Percentiles rank a stretch among this genome's conserved stretches.
Evolutionary conservation across 1,140 invertebrate species (phyloP).

Genomic region (Phortica variegata): DNA sequence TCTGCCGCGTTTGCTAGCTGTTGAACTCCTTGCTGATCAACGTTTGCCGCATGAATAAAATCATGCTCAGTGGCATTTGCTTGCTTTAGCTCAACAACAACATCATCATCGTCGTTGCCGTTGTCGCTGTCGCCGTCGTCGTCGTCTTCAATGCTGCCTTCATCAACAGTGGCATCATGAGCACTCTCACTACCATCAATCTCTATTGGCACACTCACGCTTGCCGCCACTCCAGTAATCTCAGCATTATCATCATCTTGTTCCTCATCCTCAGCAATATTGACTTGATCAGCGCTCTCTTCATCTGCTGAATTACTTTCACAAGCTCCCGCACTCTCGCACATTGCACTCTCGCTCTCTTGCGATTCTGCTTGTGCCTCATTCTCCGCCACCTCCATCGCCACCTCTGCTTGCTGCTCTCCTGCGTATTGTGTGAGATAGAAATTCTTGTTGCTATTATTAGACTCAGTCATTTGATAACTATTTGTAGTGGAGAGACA

Average conservation of each 20-base stretch:
- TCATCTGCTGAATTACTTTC: conserved; percentile 39
- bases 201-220: no score
- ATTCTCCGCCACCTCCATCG: not conserved
- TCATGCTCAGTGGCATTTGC: not conserved
- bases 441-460: conserved; percentile 41
- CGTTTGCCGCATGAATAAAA: conserved; percentile 50
- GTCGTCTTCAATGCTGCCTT: no score
- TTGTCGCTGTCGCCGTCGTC: no score
- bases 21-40: conserved; percentile 34
- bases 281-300: no score
- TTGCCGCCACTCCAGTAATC: conserved; percentile 8
- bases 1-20: conserved; percentile 20
- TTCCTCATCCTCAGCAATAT: no score
- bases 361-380: conserved; percentile 6
- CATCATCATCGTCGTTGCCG: no score
- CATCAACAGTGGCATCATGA: no score
- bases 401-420: conserved; percentile 8
- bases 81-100: no score
- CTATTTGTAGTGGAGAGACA: conserved; percentile 37
- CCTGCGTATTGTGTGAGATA: conserved; percentile 12
- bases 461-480: conserved; percentile 57
- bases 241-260: no score
- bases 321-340: no score
- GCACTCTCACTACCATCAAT: no score
- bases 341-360: not conserved